Base-by-base conservation (phyloP, 2,888 invertebrate genomes). In the Itoplectis maculator region DNA sequence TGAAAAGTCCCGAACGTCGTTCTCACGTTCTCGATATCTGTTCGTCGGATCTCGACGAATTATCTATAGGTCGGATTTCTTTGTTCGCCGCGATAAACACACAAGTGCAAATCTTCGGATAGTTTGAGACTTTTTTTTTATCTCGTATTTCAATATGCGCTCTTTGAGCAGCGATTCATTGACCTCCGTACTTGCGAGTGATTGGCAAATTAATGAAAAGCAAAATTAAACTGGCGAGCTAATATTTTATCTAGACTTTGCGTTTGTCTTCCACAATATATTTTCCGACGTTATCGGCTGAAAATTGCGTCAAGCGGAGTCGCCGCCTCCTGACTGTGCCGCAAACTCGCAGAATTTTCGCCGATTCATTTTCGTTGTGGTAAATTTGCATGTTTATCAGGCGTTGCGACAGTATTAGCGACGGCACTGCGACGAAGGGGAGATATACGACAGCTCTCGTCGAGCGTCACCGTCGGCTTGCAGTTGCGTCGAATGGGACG, bases 381-480 rank as follows among this genome's bases (percentile, higher is more conserved):
- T 65, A 42, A 75, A 66, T 75, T 75, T 56, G 65, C 54, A 56
- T 66, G 29, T 23, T 65, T 75, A 75, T 65, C 63, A n/a, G n/a
- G 51, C 37, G 20, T 7, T 6, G 47, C n/a, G 3, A 8, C 37
- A 59, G 7, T 47, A 35, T 72, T 15, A 72, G 18, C 15, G 6
- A 18, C 15, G 29, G 45, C 45, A 35, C 6, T 6, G 35, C 18
- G 23, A 23, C 45, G 15, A 72, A 72, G 13, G 9, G 23, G 13
- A 47, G 40, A 72, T 59, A 59, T 72, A 49, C 51, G 51, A n/a
- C 8, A 5, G 29, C 68, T 35, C 13, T 15, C 11, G 37, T 15
- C 11, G 37, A 54, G 20, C 49, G 61, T 29, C 40, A 63, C n/a
- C 37, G 49, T 20, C 6, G 29, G 35, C n/a, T 59, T 15, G 35